Evolutionary conservation across 2,113 vertebrate species (phyloP).

Genomic region (Macroglossus sobrinus): DNA sequence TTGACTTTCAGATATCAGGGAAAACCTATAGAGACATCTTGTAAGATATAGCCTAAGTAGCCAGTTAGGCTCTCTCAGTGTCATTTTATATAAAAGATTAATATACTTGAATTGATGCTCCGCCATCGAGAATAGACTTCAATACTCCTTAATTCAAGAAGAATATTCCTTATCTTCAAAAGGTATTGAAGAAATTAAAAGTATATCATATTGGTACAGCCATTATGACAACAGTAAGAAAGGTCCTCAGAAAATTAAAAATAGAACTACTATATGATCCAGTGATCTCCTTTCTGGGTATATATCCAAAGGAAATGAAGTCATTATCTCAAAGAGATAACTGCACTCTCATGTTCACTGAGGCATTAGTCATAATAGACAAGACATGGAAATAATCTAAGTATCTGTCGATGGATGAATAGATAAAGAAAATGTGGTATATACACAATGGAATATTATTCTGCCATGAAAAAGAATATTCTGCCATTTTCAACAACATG

Average conservation of each 20-base stretch:
- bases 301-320: background rate
- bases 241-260: background rate
- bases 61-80: background rate
- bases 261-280: background rate
- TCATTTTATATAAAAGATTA: background rate
- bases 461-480: background rate
- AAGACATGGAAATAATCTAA: background rate
- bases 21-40: background rate
- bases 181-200: background rate
- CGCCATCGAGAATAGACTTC: background rate
- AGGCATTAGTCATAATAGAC: background rate
- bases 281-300: background rate
- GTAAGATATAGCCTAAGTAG: background rate
- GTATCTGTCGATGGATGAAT: background rate
- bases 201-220: background rate
- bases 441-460: background rate
- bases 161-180: conserved; percentile 1
- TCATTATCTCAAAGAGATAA: background rate
- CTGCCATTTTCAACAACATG: background rate
- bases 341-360: background rate
- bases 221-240: background rate
- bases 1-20: background rate
- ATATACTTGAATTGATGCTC: background rate
- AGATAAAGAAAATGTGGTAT: background rate
- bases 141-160: background rate